Percentiles rank a stretch among this genome's conserved stretches.
Conservation (phyloP, 2,113 vertebrate genomes). For the Tricholaema leucomelas region DNA sequence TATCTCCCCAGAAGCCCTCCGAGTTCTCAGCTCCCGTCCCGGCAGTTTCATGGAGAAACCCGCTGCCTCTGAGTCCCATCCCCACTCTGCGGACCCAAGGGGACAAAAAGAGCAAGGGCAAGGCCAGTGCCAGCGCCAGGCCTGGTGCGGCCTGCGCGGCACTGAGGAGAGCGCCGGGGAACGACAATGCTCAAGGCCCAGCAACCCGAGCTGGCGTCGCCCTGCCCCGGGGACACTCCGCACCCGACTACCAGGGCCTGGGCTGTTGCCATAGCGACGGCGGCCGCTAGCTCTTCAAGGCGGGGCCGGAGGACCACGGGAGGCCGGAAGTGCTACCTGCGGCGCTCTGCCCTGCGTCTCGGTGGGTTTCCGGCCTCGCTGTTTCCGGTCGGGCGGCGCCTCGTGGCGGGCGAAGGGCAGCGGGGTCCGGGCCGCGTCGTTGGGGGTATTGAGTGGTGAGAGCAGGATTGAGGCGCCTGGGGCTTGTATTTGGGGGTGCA, state of each 20-base stretch:
- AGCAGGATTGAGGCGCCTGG: no score
- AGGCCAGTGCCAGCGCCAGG: not conserved
- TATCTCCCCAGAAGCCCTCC: no score
- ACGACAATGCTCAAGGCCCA: not conserved
- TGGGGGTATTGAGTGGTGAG: no score
- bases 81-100: not conserved
- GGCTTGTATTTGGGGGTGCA: no score
- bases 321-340: not conserved
- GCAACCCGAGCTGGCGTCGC: not conserved
- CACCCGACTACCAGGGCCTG: not conserved
- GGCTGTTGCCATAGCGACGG: not conserved
- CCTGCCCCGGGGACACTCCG: not conserved
- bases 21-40: not conserved
- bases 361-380: rapidly evolving
- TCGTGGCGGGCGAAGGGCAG: not conserved
- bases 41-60: no score
- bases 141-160: not conserved
- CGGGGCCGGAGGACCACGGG: not conserved
- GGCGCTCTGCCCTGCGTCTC: not conserved
- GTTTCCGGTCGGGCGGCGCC: not conserved
- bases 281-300: not conserved
- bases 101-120: no score
- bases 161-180: not conserved
- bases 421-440: no score
- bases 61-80: not conserved